Evolutionary conservation across 2,113 vertebrate genomes (phyloP), one percentile per base, ranked within the genome.

Genomic region (Scophthalmus maximus): DNA sequence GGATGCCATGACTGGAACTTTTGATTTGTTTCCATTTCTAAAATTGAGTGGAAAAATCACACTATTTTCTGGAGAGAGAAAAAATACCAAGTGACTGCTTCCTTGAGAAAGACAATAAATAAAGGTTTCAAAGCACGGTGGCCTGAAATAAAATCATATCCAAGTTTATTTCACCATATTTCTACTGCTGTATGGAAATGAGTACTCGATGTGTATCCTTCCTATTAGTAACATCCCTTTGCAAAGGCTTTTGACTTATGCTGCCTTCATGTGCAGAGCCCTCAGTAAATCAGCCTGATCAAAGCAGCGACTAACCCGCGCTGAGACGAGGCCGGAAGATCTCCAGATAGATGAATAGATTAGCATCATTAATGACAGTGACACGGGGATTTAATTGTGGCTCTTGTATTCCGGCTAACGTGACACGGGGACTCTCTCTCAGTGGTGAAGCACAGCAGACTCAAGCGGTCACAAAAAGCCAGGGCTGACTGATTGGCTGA

Each of bases 351-450:
- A 86, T 69, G 76, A 88, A 85, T 83, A 88, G 61, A 87, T 88
- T 84, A 83, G 71, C 82, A 88, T 87, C 81, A 85, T 78, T 88
- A 90, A 86, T 86, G 77, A 36, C 53, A 77, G 75, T 60, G 81
- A 86, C 73, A 87, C 67, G 74, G 72, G 52, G 78, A 85, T 82
- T 89, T 89, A 84, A 90, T 82, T 84, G 78, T 82, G 84, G 63
- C 17, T 77, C 83, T 84, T 88, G 83, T 83, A 82, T 82, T 81
- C 65, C 30, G 10, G 70, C 63, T 68, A 64, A 79, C 76, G 40
- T 66, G 64, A 61, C 82, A 63, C 40, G 34, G 72, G 15, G 75
- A 79, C 64, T 52, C 65, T 86, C 64, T 40, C 69, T 84, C 84
- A 79, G 63, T 9, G 63, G 29, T 36, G 59, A 60, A 62, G 61